Evolutionary conservation across 1,140 invertebrate species (phyloP).

Genomic region (Drosophila pectinifera): DNA sequence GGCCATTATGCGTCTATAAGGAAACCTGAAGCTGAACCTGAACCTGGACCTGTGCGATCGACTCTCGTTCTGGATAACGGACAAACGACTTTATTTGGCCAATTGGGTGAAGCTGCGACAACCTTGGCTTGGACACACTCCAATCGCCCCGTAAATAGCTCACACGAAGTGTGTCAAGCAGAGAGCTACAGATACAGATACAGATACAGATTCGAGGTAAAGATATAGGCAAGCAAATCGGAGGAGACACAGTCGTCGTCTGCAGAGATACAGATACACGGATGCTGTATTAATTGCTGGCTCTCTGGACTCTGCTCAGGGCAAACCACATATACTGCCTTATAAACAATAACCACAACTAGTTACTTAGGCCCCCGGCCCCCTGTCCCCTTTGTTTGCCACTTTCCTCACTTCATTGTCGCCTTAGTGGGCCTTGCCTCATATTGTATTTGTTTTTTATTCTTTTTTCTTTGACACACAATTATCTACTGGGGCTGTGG

Average conservation of each 20-base stretch:
- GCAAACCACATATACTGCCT: conserved; percentile 68
- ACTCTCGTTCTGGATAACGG: conserved; percentile 58
- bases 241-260: conserved; percentile 29
- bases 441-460: not conserved
- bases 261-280: conserved; percentile 40
- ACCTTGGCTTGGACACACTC: conserved; percentile 68
- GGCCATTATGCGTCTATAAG: conserved; percentile 61
- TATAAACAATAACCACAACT: conserved; percentile 77
- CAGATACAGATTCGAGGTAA: conserved; percentile 32
- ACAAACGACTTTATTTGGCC: conserved; percentile 71
- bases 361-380: conserved; percentile 39
- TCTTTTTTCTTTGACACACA: conserved; percentile 72
- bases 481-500: conserved; percentile 57
- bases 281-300: conserved; percentile 65
- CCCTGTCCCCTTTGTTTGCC: not conserved
- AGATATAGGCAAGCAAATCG: conserved; percentile 13
- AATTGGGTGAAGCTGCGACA: conserved; percentile 74
- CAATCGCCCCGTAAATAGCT: conserved; percentile 71
- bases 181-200: conserved; percentile 34
- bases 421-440: not conserved
- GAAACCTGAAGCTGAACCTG: too few species aligned
- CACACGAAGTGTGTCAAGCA: conserved; percentile 63
- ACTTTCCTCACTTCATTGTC: conserved; percentile 7
- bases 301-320: conserved; percentile 42
- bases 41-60: conserved; percentile 44